A percentile compares a stretch with the other conserved stretches of the same genome.
Evolutionary conservation across 2,888 invertebrate species (phyloP).

Genomic region (Hedychridium roseum): DNA sequence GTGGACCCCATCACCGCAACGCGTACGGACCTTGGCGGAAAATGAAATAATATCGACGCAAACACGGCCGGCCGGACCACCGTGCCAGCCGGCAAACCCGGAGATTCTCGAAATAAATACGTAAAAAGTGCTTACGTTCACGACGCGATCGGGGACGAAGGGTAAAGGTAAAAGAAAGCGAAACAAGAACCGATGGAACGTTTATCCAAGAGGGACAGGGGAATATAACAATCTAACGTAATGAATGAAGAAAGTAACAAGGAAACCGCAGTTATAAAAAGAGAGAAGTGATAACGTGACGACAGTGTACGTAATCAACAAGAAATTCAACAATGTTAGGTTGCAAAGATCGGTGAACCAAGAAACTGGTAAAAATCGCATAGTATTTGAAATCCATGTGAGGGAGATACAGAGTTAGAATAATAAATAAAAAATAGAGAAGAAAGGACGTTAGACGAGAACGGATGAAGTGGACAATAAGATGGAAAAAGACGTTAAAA

Average conservation of each 20-base stretch:
- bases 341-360: too few relatives aligned
- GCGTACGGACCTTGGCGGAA: conserved; percentile 40
- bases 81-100: neutral
- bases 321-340: too few relatives aligned
- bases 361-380: too few relatives aligned
- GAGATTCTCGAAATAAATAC: conserved; percentile 33
- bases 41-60: conserved; percentile 50
- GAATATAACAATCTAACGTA: too few relatives aligned
- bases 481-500: conserved; percentile 7
- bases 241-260: too few relatives aligned
- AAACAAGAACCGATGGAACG: too few relatives aligned
- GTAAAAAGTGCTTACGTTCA: conserved; percentile 33
- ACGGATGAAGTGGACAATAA: conserved; percentile 6
- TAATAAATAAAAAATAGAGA: neutral
- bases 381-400: too few relatives aligned
- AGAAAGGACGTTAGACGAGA: neutral
- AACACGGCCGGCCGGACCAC: conserved; percentile 30
- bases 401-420: neutral
- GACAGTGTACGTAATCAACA: too few relatives aligned
- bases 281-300: too few relatives aligned
- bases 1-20: conserved; percentile 14
- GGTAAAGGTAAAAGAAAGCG: conserved; percentile 5
- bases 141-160: conserved; percentile 3
- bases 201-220: too few relatives aligned
- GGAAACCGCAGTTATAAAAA: too few relatives aligned